Conservation (phyloP, 2,888 invertebrate genomes). For the Agriotes lineatus region DNA sequence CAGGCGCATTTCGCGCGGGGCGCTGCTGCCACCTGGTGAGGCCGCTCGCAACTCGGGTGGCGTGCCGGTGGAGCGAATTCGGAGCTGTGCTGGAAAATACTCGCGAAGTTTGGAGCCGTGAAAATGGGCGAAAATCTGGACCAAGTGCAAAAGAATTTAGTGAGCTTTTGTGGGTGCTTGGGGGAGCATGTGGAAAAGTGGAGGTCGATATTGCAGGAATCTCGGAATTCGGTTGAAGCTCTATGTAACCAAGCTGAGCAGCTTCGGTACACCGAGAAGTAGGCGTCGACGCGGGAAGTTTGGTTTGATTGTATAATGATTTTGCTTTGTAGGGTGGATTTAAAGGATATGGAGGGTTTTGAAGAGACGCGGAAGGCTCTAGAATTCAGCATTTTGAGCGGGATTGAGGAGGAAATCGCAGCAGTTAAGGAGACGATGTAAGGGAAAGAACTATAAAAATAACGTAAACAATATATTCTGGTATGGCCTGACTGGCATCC, state of each 20-base stretch:
- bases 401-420: constrained; percentile 67
- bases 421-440: constrained; percentile 58
- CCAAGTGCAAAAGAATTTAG: constrained; percentile 69
- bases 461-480: too few species aligned
- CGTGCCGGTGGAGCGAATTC: too few species aligned
- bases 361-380: constrained; percentile 65
- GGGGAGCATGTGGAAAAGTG: constrained; percentile 67
- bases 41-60: too few species aligned
- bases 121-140: constrained; percentile 49
- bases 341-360: constrained; percentile 66
- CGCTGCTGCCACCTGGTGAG: neutral
- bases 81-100: too few species aligned
- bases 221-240: constrained; percentile 68
- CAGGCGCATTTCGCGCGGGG: constrained; percentile 28
- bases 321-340: constrained; percentile 67
- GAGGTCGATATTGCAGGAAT: constrained; percentile 68
- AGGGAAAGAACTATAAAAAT: too few species aligned
- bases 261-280: constrained; percentile 68
- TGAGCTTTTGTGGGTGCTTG: constrained; percentile 69
- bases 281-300: constrained; percentile 49
- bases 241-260: constrained; percentile 70
- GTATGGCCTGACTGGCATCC: too few species aligned
- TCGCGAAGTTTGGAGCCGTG: too few species aligned
- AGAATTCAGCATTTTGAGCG: constrained; percentile 63
- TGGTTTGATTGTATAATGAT: too few species aligned